A percentile compares a stretch with the other conserved stretches of the same genome.
phyloP scores from a whole-genome alignment of 2,797 vertebrate species.

The Spizella passerina region DNA sequence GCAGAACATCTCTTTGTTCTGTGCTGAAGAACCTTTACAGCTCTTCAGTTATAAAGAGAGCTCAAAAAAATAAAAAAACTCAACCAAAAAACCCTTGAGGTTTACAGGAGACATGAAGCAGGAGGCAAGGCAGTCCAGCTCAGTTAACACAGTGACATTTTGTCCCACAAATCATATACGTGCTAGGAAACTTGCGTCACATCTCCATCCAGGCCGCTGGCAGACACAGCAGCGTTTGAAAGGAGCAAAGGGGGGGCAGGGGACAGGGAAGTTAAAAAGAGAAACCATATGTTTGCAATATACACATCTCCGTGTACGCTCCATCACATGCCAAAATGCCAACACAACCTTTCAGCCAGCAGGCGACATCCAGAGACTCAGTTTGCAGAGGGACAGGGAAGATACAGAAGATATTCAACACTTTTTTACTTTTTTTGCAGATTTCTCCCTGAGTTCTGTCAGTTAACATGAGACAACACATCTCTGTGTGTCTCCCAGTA shows the following conservation, averaged over 20 bases:
- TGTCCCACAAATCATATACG: constrained; percentile 49
- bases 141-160: constrained; percentile 39
- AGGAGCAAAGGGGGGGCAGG: neutral
- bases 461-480: rapidly evolving
- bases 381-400: neutral
- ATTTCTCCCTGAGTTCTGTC: neutral
- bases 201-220: constrained; percentile 25
- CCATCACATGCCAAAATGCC: neutral
- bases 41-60: neutral
- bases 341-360: neutral
- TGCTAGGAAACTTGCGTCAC: constrained; percentile 25
- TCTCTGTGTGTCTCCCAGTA: neutral
- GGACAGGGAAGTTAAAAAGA: constrained; percentile 3
- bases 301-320: neutral
- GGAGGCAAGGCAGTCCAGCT: neutral
- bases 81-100: neutral
- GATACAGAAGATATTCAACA: neutral
- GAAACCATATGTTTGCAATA: constrained; percentile 39
- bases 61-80: neutral
- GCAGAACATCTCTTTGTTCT: neutral
- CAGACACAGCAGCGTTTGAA: constrained; percentile 16
- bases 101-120: neutral
- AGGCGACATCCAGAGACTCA: neutral
- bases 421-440: neutral
- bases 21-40: neutral